Evolutionary conservation across 2,113 vertebrate species (phyloP).

Genomic region (Gymnorhina tibicen): DNA sequence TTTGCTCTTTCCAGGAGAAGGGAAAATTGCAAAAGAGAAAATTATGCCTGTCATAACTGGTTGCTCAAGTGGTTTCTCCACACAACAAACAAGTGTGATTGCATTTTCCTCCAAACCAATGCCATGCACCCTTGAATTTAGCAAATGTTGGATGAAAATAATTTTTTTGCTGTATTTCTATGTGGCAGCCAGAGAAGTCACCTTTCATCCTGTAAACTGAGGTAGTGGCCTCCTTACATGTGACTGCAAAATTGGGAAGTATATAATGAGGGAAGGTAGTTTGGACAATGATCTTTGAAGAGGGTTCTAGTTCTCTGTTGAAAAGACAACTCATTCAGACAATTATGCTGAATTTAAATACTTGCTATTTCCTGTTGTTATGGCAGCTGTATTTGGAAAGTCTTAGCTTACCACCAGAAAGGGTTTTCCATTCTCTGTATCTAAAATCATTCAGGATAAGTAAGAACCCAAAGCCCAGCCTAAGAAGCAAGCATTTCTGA

Average conservation of each 20-base stretch:
- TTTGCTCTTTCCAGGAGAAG: not conserved
- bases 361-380: not conserved
- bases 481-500: not conserved
- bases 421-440: not conserved
- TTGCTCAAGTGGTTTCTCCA: not conserved
- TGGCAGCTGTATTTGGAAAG: not conserved
- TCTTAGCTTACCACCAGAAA: not conserved
- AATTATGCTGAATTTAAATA: not conserved
- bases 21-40: not conserved
- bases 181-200: not conserved
- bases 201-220: not conserved
- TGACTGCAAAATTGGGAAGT: rapidly evolving
- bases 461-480: not conserved
- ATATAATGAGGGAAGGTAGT: rapidly evolving
- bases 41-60: not conserved
- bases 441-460: not conserved
- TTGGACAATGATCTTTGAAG: not conserved
- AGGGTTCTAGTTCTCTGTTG: not conserved
- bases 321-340: not conserved
- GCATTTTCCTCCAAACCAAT: not conserved
- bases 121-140: not conserved
- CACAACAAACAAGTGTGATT: not conserved
- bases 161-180: not conserved
- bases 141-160: not conserved
- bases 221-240: not conserved